A percentile compares a stretch with the other conserved stretches of the same genome.
Conservation (phyloP, 2,888 invertebrate genomes). For the Drosophila mayaguana region DNA sequence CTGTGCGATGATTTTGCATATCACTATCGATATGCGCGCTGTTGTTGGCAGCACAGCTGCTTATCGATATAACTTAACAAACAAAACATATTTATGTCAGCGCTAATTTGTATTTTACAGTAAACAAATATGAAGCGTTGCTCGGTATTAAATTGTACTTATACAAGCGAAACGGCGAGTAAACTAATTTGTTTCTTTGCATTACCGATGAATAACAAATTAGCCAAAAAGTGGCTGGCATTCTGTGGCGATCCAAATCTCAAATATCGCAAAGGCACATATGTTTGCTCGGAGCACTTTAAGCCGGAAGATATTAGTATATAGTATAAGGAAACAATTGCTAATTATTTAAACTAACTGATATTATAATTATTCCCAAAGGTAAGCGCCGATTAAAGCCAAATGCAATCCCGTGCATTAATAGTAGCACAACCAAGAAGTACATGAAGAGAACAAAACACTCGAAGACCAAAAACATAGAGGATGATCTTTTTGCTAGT, state of each 20-base stretch:
- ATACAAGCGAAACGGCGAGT: neutral
- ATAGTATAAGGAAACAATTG: neutral
- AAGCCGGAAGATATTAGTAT: constrained; percentile 11
- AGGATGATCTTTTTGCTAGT: neutral
- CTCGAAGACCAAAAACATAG: neutral
- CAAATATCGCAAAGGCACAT: neutral
- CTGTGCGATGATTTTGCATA: constrained; percentile 28
- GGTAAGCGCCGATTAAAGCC: constrained; percentile 14
- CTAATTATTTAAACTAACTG: neutral
- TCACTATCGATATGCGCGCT: constrained; percentile 22
- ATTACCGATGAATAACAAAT: constrained; percentile 24
- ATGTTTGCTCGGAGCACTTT: constrained; percentile 36
- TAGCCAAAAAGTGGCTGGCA: constrained; percentile 30
- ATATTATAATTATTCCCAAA: neutral
- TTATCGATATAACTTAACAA: constrained; percentile 27
- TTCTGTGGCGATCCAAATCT: constrained; percentile 28
- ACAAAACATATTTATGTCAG: constrained; percentile 30
- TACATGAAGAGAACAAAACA: neutral
- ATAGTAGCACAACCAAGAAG: no score
- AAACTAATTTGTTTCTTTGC: constrained; percentile 15
- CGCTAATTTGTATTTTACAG: constrained; percentile 12
- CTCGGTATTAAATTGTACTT: constrained; percentile 17
- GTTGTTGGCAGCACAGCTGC: neutral
- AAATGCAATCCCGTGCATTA: constrained; percentile 20
- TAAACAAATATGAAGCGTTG: constrained; percentile 31